Percentiles rank a stretch among this genome's conserved stretches.
Conservation (phyloP, 2,797 vertebrate genomes). For the Thamnophis elegans region DNA sequence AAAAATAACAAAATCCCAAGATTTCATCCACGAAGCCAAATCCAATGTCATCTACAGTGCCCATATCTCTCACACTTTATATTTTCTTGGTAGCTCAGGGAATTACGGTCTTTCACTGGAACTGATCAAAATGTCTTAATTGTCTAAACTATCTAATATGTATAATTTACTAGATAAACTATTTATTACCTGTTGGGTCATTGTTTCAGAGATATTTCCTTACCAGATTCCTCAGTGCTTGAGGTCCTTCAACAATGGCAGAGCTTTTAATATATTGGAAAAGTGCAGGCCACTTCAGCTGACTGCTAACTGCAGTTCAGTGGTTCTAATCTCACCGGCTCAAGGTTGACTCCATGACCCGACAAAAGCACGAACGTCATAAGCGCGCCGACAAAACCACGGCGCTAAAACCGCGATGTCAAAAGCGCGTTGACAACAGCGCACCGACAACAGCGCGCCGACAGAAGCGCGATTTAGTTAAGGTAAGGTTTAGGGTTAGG, state of each 20-base stretch:
- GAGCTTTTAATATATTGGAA: neutral
- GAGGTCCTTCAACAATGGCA: neutral
- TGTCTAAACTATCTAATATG: neutral
- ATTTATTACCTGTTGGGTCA: neutral
- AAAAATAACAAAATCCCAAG: neutral
- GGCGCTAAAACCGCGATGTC: too few relatives aligned
- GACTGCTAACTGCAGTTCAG: too few relatives aligned
- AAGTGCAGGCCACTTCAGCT: too few relatives aligned
- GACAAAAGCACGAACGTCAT: too few relatives aligned
- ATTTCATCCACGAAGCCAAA: too few relatives aligned
- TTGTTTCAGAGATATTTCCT: neutral
- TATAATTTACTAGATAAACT: neutral
- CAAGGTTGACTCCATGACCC: too few relatives aligned
- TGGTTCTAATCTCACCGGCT: too few relatives aligned
- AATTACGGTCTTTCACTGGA: neutral
- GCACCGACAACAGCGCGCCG: too few relatives aligned
- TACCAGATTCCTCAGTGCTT: neutral
- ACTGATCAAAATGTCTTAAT: neutral
- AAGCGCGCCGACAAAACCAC: too few relatives aligned
- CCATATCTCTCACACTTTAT: neutral
- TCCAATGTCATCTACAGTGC: neutral
- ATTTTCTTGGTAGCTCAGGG: neutral
- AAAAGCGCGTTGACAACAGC: too few relatives aligned
- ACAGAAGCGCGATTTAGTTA: too few relatives aligned
- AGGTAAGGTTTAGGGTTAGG: too few relatives aligned